A percentile compares a stretch with the other conserved stretches of the same genome.
Evolutionary conservation across 2,113 vertebrate genomes (phyloP).

Genomic region (Syngnathus typhle): DNA sequence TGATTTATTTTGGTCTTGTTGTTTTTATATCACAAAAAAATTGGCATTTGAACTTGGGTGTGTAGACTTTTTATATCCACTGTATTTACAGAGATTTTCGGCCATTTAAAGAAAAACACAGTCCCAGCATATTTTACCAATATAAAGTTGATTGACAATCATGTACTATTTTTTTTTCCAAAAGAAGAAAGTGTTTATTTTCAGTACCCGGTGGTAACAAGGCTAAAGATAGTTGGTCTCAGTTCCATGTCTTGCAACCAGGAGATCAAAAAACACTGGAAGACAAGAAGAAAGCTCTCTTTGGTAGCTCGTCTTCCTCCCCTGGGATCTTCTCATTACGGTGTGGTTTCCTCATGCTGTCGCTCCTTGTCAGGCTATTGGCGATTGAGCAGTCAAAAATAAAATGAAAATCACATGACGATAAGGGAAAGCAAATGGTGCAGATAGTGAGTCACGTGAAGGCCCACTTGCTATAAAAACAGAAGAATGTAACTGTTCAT

Average conservation of each 20-base stretch:
- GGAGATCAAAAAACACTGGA: slow-evolving; percentile 28
- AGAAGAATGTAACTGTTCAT: not conserved
- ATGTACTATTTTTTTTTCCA: not conserved
- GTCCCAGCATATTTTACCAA: not conserved
- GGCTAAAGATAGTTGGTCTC: slow-evolving; percentile 34
- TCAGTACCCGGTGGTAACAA: slow-evolving; percentile 8
- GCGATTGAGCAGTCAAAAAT: slow-evolving; percentile 7
- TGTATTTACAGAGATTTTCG: too few relatives aligned
- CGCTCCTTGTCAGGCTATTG: slow-evolving; percentile 37
- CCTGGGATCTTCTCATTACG: slow-evolving; percentile 36
- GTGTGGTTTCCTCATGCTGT: slow-evolving; percentile 37
- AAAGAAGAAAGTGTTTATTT: slow-evolving; percentile 1
- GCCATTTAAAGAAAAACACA: too few relatives aligned
- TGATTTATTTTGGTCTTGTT: too few relatives aligned
- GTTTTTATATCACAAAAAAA: too few relatives aligned
- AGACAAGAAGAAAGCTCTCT: slow-evolving; percentile 26
- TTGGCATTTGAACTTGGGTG: too few relatives aligned
- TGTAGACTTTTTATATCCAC: too few relatives aligned
- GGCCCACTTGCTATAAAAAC: slow-evolving; percentile 6
- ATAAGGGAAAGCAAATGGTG: slow-evolving; percentile 18
- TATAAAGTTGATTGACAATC: not conserved
- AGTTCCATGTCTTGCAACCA: slow-evolving; percentile 1
- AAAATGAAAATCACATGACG: slow-evolving; percentile 25
- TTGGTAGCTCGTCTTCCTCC: slow-evolving; percentile 27
- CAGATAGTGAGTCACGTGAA: slow-evolving; percentile 4